Evolutionary conservation across 2,113 vertebrate genomes (phyloP).

Genomic region (Chamaetylas fuelleborni): DNA sequence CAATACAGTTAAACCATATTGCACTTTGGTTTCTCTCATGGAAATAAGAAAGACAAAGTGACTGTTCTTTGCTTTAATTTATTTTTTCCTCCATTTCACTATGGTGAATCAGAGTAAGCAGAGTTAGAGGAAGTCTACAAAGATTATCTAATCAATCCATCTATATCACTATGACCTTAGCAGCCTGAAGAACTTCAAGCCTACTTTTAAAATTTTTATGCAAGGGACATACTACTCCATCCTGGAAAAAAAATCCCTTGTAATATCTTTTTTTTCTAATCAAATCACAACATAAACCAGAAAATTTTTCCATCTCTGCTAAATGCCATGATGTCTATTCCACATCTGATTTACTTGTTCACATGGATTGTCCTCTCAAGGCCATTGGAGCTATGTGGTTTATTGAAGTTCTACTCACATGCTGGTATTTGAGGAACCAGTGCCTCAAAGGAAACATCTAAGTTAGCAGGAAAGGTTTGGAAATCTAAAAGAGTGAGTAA

Average conservation of each 20-base stretch:
- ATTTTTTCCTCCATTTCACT: not conserved
- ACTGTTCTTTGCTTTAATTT: not conserved
- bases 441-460: constrained; percentile 35
- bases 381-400: not conserved
- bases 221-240: not conserved
- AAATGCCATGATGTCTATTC: not conserved
- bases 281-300: not conserved
- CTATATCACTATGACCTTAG: not conserved
- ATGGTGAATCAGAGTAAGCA: not conserved
- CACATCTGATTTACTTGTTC: not conserved
- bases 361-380: not conserved
- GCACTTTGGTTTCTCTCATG: not conserved
- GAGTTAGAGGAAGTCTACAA: not conserved
- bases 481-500: constrained; percentile 56
- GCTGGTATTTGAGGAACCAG: constrained; percentile 21
- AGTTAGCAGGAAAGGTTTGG: constrained; percentile 25
- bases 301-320: not conserved
- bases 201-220: not conserved
- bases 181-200: not conserved
- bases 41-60: not conserved
- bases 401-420: not conserved
- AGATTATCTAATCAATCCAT: not conserved
- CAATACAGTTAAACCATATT: not conserved
- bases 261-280: not conserved
- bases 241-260: not conserved